Base-by-base conservation (phyloP, 2,888 invertebrate species). In the Monoplex corrugatus region DNA sequence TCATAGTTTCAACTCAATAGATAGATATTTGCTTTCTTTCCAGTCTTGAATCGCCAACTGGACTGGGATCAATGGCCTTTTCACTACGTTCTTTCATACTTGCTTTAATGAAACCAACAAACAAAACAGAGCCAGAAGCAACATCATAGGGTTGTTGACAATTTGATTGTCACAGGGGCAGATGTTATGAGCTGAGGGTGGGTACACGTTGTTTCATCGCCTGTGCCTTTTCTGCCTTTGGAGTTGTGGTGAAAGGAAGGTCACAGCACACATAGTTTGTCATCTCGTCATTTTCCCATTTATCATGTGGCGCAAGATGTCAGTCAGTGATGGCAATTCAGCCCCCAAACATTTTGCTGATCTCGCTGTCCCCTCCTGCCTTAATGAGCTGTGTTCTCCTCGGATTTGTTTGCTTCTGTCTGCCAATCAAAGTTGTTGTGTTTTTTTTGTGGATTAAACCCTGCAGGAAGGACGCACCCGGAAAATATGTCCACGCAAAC, bases 261-360 rank as follows among this genome's bases (percentile, higher is more conserved):
- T 40, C 85, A 63, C 40, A 68, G 44, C 40, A 72, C 68, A 40
- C 85, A 86, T 35, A 43, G 44, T 68, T 68, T 40, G 86, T 40
- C 44, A 78, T 28, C 78, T 87, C 87, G 78, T 87, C 80, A 87
- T 87, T 80, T n/a, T 35, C 38, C 50, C 80, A 87, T 87, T 57
- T 57, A 75, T 87, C 87, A 78, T 28, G 38, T 32, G 35, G 2
- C n/a, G 80, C 16, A 50, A 45, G 75, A 45, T 35, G 45, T 72
- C 72, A 35, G 85, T 78, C 38, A 43, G 32, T 68, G 86, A 40
- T 43, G 68, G 86, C 86, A 86, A 86, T 86, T 86, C 68, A 40
- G 68, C 86, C 38, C 38, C 32, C 43, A 68, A 86, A 86, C 84
- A 2, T 86, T 43, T 68, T 16, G 35, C n/a, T 32, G 45, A 32